Evolutionary conservation across 2,113 vertebrate genomes (phyloP), one percentile per base, ranked within the genome.

Genomic region (Grammomys surdaster): DNA sequence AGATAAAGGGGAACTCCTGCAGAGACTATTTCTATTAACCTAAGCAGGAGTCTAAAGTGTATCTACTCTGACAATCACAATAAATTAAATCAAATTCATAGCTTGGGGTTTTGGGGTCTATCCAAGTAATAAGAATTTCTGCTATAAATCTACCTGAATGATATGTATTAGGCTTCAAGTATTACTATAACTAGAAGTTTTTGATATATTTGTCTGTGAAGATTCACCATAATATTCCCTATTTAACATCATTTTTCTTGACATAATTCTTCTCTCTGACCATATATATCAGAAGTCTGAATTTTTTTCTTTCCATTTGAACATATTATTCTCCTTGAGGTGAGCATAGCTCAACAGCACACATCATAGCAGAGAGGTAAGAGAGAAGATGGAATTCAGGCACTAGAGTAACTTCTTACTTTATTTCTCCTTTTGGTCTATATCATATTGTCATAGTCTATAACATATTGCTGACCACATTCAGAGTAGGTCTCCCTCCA

Each of bases 51-150:
- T 80, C 82, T 89, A 88, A 93, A n/a, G 31, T 95, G 19, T 95
- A 78, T 70, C 56, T 26, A 91, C 78, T 78, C 73, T 91, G 82
- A 48, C 67, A 46, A 91, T 95, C 82, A 94, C 67, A 91, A 12
- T 75, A 81, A 96, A 94, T 95, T 97, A 94, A 97, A 77, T 96
- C 77, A 96, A 93, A 95, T 93, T 95, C 60, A 88, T 97, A 72
- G 75, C 84, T 96, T 93, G 28, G 94, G 92, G 54, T 82, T 94
- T 94, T 12, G 3, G 54, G 33, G 19, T 88, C 69, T 75, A 90
- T 67, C 19, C 65, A 89, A 69, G 24, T 93, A 92, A 94, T 86
- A 93, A 60, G 26, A 96, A 93, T 90, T 70, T 94, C 24, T 91
- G 40, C 72, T 86, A 28, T 91, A 87, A 93, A 95, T 95, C 67